Conservation (phyloP, 2,113 vertebrate species). For the Xenotilapia leptura region DNA sequence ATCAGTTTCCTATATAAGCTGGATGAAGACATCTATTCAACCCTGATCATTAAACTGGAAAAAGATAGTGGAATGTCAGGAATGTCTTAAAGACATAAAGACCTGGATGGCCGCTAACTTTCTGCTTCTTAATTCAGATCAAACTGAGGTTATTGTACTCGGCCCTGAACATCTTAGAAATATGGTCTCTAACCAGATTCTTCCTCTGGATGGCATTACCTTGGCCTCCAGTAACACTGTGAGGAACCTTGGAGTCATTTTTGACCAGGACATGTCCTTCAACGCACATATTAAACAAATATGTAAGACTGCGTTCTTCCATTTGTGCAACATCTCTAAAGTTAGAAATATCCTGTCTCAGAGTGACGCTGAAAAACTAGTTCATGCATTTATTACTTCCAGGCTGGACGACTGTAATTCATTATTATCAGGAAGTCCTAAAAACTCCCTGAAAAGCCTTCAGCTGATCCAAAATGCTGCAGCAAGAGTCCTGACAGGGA, state of each 20-base stretch:
- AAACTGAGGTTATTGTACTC: not conserved
- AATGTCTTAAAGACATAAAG: not conserved
- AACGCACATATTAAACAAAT: no score
- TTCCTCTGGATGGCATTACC: not conserved
- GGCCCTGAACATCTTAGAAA: fast-evolving
- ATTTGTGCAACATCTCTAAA: not conserved
- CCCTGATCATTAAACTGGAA: not conserved
- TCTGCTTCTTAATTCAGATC: fast-evolving
- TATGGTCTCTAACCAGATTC: fast-evolving
- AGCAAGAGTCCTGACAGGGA: no score
- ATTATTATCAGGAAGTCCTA: no score
- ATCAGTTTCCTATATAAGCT: not conserved
- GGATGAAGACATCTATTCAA: not conserved
- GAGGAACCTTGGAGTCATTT: not conserved
- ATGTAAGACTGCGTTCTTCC: fast-evolving
- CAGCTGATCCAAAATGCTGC: no score
- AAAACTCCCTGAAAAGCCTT: no score
- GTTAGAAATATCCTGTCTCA: no score
- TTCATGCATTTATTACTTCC: no score
- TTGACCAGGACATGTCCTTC: not conserved
- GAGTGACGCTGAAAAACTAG: no score
- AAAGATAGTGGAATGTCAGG: not conserved
- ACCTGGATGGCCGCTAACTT: fast-evolving
- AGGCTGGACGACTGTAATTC: no score
- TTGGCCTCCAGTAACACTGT: fast-evolving